Conservation (phyloP, 64 coral and sea anemone genomes). For the Actinia tenebrosa region DNA sequence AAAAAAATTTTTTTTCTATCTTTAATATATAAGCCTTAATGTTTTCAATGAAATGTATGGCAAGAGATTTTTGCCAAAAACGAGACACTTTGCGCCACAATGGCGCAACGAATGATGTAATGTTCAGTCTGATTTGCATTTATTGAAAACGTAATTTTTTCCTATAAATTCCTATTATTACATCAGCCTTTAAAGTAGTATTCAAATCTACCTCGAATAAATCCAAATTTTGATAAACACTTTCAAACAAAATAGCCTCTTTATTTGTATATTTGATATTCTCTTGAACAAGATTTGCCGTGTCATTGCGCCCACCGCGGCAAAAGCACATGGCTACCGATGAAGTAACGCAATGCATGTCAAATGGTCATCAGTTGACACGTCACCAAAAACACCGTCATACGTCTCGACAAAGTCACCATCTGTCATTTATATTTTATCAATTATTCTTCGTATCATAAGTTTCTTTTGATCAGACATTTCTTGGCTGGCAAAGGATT, state of each 20-base stretch:
- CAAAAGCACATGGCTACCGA: background rate
- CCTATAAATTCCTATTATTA: background rate
- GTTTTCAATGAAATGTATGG: background rate
- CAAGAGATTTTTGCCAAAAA: background rate
- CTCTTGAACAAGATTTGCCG: background rate
- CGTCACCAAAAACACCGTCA: constrained; percentile 28
- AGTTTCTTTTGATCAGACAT: no score
- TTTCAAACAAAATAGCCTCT: background rate
- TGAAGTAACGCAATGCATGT: background rate
- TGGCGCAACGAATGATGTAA: constrained; percentile 3
- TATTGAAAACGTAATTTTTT: background rate
- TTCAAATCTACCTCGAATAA: background rate
- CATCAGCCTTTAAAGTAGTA: background rate
- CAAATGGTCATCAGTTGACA: background rate
- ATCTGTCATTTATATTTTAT: background rate
- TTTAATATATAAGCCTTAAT: background rate
- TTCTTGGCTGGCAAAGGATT: background rate
- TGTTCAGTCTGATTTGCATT: background rate
- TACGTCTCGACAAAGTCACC: background rate
- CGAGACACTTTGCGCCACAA: background rate
- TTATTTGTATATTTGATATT: background rate
- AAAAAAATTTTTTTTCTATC: background rate
- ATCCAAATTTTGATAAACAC: background rate
- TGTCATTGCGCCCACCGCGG: background rate
- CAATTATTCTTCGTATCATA: background rate